Evolutionary conservation across 23 tunicate genomes (phyloP).

Genomic region (Phallusia fumigata): DNA sequence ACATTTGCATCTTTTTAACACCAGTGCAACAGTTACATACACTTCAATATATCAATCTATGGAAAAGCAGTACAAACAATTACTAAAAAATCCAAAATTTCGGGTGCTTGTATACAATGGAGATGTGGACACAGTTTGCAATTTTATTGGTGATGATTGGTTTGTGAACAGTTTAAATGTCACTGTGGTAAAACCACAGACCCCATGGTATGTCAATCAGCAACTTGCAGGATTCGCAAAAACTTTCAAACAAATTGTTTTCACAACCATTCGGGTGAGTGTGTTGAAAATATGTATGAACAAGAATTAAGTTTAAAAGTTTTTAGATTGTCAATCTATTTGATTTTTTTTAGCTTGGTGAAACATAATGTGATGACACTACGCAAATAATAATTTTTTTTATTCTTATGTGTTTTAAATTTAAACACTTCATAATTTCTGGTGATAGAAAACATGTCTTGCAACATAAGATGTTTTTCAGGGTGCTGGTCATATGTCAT

Average conservation of each 20-base stretch:
- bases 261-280: constrained; percentile 42
- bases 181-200: background rate
- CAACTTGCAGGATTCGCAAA: constrained; percentile 39
- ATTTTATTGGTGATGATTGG: constrained; percentile 67
- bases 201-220: constrained; percentile 42
- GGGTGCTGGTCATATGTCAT: constrained; percentile 47
- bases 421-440: too few species aligned
- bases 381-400: too few species aligned
- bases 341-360: too few species aligned
- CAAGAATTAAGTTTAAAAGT: too few species aligned
- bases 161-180: constrained; percentile 36
- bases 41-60: constrained; percentile 2
- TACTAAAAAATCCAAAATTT: constrained; percentile 11
- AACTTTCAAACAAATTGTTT: background rate
- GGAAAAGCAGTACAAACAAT: constrained; percentile 18
- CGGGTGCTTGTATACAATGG: constrained; percentile 36
- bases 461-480: background rate
- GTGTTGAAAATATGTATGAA: too few species aligned
- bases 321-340: too few species aligned
- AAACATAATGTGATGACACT: too few species aligned
- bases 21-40: constrained; percentile 12
- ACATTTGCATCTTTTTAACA: background rate
- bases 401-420: too few species aligned
- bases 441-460: too few species aligned
- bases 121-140: constrained; percentile 40